phyloP scores from a whole-genome alignment of 2,113 vertebrate genomes.

The Coreoperca whiteheadi region DNA sequence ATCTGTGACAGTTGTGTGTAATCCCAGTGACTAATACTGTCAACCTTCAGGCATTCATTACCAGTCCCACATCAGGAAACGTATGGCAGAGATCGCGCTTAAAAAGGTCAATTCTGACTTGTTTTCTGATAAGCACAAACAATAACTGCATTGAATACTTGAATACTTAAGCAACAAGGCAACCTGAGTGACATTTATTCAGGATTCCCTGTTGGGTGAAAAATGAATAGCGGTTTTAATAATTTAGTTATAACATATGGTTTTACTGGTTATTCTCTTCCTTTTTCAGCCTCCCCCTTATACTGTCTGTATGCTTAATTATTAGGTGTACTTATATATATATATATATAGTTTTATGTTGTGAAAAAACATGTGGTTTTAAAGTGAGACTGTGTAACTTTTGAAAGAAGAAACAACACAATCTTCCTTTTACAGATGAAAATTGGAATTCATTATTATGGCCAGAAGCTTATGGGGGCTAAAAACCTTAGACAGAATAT shows the following conservation, averaged over 20 bases:
- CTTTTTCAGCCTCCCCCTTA: not conserved
- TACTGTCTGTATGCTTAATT: not conserved
- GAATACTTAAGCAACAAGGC: not conserved
- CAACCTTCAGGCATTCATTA: conserved; percentile 56
- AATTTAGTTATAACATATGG: not conserved
- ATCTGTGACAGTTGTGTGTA: conserved; percentile 54
- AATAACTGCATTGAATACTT: not conserved
- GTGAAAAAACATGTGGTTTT: not conserved
- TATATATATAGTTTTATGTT: not conserved
- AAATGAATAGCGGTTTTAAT: not conserved
- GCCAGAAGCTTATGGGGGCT: not conserved
- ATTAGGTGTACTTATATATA: not conserved
- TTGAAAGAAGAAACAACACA: not conserved
- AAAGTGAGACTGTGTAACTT: not conserved
- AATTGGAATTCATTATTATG: not conserved
- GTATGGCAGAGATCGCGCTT: conserved; percentile 20
- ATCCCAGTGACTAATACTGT: conserved; percentile 70
- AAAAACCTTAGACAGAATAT: not conserved
- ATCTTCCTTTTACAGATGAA: not conserved
- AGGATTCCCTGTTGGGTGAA: not conserved
- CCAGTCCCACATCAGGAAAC: conserved; percentile 56
- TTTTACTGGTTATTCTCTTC: not conserved
- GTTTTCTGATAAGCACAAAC: not conserved
- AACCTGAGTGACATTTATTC: not conserved
- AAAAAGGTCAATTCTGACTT: conserved; percentile 32